Evolutionary conservation across 2,888 invertebrate genomes (phyloP).

Genomic region (Apeira syringaria): DNA sequence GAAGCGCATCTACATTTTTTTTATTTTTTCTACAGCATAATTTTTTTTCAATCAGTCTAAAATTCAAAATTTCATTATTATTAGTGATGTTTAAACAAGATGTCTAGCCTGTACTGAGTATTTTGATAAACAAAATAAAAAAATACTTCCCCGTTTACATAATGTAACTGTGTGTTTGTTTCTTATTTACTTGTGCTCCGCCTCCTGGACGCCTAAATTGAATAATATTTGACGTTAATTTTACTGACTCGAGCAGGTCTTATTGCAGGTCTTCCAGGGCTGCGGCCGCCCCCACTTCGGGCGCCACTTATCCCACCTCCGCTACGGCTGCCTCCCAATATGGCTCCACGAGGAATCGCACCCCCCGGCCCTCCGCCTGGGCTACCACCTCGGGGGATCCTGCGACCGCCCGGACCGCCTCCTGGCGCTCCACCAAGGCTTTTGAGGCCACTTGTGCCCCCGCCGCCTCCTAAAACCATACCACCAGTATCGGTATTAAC

Average conservation of each 20-base stretch:
- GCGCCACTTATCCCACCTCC: constrained; percentile 46
- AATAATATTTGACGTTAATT: too few species aligned
- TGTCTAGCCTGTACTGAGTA: too few species aligned
- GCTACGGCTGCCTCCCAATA: constrained; percentile 58
- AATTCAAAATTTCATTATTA: too few species aligned
- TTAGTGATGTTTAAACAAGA: too few species aligned
- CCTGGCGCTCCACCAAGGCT: constrained; percentile 87
- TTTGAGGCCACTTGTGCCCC: constrained; percentile 83
- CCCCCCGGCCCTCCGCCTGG: constrained; percentile 85
- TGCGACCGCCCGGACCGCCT: constrained; percentile 85
- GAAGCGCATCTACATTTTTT: too few species aligned
- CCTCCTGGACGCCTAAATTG: too few species aligned
- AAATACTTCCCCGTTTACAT: too few species aligned
- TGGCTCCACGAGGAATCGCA: constrained; percentile 51
- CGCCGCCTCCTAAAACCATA: constrained; percentile 65
- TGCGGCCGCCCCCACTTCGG: constrained; percentile 63
- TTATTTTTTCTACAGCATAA: too few species aligned
- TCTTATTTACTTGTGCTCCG: too few species aligned
- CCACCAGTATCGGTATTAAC: constrained; percentile 88
- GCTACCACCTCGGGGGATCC: constrained; percentile 60
- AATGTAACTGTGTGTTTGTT: too few species aligned
- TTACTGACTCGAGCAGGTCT: not conserved
- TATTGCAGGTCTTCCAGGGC: constrained; percentile 37
- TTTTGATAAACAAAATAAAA: too few species aligned
- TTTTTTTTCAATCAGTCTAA: too few species aligned